A percentile compares a stretch with the other conserved stretches of the same genome.
Conservation (phyloP, 2,113 vertebrate genomes). For the Nothocercus julius region DNA sequence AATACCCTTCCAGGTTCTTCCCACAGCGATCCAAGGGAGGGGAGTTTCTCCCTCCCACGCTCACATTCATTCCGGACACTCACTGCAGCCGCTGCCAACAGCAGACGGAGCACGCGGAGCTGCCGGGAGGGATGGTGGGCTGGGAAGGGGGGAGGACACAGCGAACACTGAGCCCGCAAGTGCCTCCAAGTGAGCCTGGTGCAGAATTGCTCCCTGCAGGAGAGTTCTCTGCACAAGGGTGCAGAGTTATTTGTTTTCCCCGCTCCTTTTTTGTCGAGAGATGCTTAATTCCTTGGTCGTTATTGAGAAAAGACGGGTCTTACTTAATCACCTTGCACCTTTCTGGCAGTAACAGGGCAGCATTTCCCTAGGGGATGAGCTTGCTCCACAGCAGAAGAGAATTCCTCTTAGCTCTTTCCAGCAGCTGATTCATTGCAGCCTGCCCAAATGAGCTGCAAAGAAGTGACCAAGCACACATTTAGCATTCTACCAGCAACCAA, state of each 20-base stretch:
- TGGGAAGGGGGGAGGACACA: background rate
- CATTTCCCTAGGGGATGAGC: background rate
- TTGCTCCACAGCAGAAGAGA: background rate
- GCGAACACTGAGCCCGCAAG: fast-evolving
- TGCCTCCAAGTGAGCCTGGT: background rate
- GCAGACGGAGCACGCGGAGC: background rate
- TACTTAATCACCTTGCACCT: background rate
- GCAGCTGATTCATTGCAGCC: background rate
- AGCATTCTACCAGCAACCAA: background rate
- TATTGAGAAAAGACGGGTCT: background rate
- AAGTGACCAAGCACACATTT: fast-evolving
- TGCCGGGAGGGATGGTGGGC: background rate
- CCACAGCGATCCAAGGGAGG: background rate
- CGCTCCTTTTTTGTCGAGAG: fast-evolving
- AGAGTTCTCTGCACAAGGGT: fast-evolving
- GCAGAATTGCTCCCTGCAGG: background rate
- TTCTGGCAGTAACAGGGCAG: background rate
- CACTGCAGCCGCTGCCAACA: background rate
- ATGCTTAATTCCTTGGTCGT: fast-evolving
- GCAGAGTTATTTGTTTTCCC: too few species aligned
- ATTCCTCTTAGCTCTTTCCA: background rate
- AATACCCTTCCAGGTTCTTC: constrained; percentile 28
- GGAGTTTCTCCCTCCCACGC: background rate
- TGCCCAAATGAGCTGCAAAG: background rate
- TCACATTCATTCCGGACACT: background rate